Evolutionary conservation across 2,113 vertebrate species (phyloP), one percentile per base, ranked within the genome.

Genomic region (Oreochromis aureus): DNA sequence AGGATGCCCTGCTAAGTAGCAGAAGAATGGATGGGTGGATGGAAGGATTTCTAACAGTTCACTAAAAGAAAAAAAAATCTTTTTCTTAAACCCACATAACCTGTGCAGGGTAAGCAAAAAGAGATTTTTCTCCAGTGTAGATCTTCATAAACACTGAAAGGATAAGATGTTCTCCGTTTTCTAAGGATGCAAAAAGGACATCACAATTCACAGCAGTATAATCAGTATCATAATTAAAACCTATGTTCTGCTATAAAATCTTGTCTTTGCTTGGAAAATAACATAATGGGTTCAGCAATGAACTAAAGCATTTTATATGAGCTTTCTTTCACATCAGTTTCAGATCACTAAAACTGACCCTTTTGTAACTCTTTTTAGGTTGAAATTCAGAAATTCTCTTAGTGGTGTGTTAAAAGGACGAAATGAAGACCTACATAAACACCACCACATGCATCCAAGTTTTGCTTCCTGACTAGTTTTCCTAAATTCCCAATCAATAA

Each of bases 1-100:
- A 71, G 13, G 39, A 71, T 44, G 66, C 7, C 39, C 7, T 22
- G n/a, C 36, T 16, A 71, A 46, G 39, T 44, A 44, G 36, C 39
- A 71, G 66, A 46, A 10, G 39, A 27, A 15, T 46, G 44, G 44
- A 48, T 48, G 46, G n/a, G 2, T 3, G 9, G 66, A 44, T 44
- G n/a, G 39, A 71, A 2, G 66, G 24, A 71, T 44, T 44, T 79
- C 51, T 58, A 81, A 88, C 19, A 88, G 82, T 56, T 86, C 58
- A 71, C 82, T 84, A 91, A 90, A 91, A 86, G 87, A 84, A 92
- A 83, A 91, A 69, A 87, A 24, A 32, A 87, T 89, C 36, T 59
- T 53, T 71, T 16, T 73, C 7, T 61, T 80, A 36, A 10, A 41
- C 44, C 51, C 73, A 80, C 55, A 87, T 86, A 89, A 86, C 73